Base-by-base conservation (phyloP, 1,140 invertebrate genomes). In the Pantala flavescens region DNA sequence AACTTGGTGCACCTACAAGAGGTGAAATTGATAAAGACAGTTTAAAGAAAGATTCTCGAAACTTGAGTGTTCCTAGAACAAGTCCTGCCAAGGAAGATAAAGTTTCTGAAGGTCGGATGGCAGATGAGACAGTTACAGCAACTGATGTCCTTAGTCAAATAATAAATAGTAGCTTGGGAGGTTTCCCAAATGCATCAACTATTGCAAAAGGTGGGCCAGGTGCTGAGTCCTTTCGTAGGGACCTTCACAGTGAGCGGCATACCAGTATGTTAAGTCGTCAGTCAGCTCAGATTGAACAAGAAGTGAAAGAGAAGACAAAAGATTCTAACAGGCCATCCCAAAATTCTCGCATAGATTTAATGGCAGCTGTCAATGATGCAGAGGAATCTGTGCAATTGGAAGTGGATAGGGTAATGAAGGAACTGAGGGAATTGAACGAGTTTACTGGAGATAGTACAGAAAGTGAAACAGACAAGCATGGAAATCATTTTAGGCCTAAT, bases 141-240 rank as follows among this genome's bases (percentile, higher is more conserved):
- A 81, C 86, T 80, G 78, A 81, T 78, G 78, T 82, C 79, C 75
- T 87, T 79, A 83, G 84, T 84, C 82, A 84, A 80, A 78, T 85
- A 77, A 81, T 87, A 77, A 83, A 84, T 12, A 63, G 49, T 63
- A 63, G 49, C 49, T 21, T 63, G 14, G 49, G 49, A 16, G 49
- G 49, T 16, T 63, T 63, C 12, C 49, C 49, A 3, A 63, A 63
- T 63, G 14, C 49, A 19, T 63, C 49, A 63, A 63, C 14, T 63
- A 16, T 21, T 63, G 49, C 16, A 21, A 63, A 63, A 63, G 49
- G 49, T 63, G 49, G 49, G 12, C 16, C n/a, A 16, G n/a, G 49
- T 7, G 16, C n/a, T 7, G 49, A 63, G 49, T 63, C 49, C 12
- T 63, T 63, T 16, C 49, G 49, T 16, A 19, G 49, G 14, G 49